Base-by-base conservation (phyloP, 2,888 invertebrate species). In the Antitype chi region DNA sequence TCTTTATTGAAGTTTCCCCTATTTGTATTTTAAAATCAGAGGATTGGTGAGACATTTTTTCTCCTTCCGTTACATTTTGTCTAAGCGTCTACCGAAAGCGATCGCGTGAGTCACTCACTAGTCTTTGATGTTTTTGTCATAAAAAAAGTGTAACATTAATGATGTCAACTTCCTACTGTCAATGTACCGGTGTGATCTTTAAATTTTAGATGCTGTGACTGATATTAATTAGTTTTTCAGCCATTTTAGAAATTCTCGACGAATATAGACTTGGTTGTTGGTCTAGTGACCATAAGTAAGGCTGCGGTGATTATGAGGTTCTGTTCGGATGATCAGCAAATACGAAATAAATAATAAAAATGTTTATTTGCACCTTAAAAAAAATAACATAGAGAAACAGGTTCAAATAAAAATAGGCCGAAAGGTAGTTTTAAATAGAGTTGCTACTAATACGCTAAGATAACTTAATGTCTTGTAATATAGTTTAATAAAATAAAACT, bases 101-200 rank as follows among this genome's bases (percentile, higher is more conserved):
- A 52, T 76, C 20, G 11, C 3, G 28, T 80, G 78, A 80, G n/a
- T 38, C 38, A 32, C n/a, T 71, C 78, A 78, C n/a, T n/a, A 5
- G 17, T 1, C 80, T 55, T 66, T 70, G 81, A 79, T 80, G 59
- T 69, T 69, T 69, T 59, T 25, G 32, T 52, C 15, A 13, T 0
- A 53, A 53, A 63, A 57, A 57, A 32, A 23, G 8, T 32, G 0
- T 47, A 47, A 59, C 23, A 52, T 63, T 74, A 59, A 74, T 64
- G 63, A 69, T 59, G 69, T 64, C 74, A 64, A 69, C 81, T 64
- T 80, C 81, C 68, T 53, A 9, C 8, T 53, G 15, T 49, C 47
- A 23, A 78, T 70, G 4, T 43, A 32, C 9, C 52, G 43, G 52
- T 71, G 32, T 70, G 59, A 47, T 79, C 28, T 63, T 57, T 64